Conservation (phyloP, 2,888 invertebrate species). For the Plagiodera versicolora region DNA sequence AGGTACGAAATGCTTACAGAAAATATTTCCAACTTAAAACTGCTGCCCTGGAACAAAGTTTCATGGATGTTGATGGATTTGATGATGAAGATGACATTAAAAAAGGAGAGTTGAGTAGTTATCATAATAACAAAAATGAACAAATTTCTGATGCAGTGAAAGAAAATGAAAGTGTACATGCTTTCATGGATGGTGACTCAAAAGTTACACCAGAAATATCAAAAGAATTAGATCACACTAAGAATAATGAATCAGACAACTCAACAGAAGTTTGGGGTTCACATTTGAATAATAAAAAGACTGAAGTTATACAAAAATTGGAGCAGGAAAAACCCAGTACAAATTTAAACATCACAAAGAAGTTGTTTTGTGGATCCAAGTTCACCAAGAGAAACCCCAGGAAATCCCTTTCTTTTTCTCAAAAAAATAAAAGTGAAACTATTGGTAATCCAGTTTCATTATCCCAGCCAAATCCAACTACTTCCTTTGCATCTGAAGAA, state of each 20-base stretch:
- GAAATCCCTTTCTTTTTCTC: constrained; percentile 61
- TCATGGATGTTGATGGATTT: constrained; percentile 60
- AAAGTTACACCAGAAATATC: not conserved
- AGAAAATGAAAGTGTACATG: constrained; percentile 14
- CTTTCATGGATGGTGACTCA: not conserved
- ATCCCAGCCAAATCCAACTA: constrained; percentile 32
- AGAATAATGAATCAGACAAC: not conserved
- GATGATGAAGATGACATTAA: constrained; percentile 41
- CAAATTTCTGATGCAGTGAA: constrained; percentile 15
- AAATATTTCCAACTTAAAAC: constrained; percentile 81
- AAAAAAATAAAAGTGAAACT: constrained; percentile 42
- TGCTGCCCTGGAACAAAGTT: constrained; percentile 70
- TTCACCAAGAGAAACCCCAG: constrained; percentile 77
- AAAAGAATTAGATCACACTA: not conserved
- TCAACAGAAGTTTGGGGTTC: constrained; percentile 53
- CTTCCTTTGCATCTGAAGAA: constrained; percentile 33
- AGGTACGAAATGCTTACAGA: constrained; percentile 78
- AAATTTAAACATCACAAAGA: constrained; percentile 44
- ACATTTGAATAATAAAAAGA: constrained; percentile 52
- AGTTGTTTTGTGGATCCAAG: constrained; percentile 66
- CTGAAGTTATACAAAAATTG: constrained; percentile 10
- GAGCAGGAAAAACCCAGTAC: constrained; percentile 30
- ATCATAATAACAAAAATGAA: constrained; percentile 3
- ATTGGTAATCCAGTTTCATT: constrained; percentile 28
- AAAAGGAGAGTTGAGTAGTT: constrained; percentile 8